Evolutionary conservation across 1,140 invertebrate species (phyloP), one percentile per base, ranked within the genome.

Genomic region (Bombus balteatus): DNA sequence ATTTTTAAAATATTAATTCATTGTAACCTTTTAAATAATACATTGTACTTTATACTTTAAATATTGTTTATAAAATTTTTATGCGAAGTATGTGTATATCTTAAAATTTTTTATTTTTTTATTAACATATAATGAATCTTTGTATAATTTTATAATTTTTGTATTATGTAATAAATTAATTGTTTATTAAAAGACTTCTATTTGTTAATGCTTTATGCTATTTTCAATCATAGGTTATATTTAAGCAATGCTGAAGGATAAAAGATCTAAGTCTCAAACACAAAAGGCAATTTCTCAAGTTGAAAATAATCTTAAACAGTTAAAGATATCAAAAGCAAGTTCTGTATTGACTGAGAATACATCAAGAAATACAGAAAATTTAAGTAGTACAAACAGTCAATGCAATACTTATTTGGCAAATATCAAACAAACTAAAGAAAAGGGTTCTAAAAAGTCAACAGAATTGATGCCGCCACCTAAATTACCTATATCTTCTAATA

Each of bases 391-490:
- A 3, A 80, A 25, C 39, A 5, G 66, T 18, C 12, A 77, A 15
- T 53, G 10, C 41, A 87, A 81, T 74, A 77, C 39, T 9, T 65
- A 59, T n/a, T n/a, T 65, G 8, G 13, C 13, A 66, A 79, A 81
- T 70, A 68, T 76, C 53, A 53, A 41, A 10, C 28, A 72, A 8
- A n/a, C 43, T 2, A 79, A 85, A 2, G 73, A 79, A 76, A 81
- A 68, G 6, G 65, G n/a, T 28, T 73, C 34, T n/a, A 93, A 92
- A 47, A 92, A 88, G 28, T 90, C 90, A 39, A 75, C 57, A 13
- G 92, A 95, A 87, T 76, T 92, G 39, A 94, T 94, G 93, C 94
- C 94, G 28, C 92, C 94, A 0, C 93, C 93, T 39, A 94, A 90
- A 88, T 43, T 88, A n/a, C 85, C 78, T 53, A 3, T 84, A 41